These are phyloP conservation scores for Drosophila albomicans DNA, from an alignment of 1,140 invertebrate genomes.

Conservation along the genomic window DNA sequence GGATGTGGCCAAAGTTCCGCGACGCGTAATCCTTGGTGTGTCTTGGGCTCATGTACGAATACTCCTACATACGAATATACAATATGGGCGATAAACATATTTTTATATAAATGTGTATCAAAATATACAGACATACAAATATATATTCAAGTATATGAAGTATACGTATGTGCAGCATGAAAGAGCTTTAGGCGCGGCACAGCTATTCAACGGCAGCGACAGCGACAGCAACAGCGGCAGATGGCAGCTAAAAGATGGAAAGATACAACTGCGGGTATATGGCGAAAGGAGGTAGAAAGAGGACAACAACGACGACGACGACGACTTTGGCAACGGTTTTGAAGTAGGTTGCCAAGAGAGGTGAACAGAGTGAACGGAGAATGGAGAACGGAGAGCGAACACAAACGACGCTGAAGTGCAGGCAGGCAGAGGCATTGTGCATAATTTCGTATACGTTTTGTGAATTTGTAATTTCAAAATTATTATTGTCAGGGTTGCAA, in stretches of 20 bases:
- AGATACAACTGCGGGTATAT: slow-evolving; percentile 40
- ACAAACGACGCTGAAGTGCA: slow-evolving; percentile 59
- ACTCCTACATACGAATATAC: slow-evolving; percentile 20
- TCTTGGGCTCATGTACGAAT: slow-evolving; percentile 50
- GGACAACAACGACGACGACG: slow-evolving; percentile 16
- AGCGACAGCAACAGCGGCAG: slow-evolving; percentile 37
- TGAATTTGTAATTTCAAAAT: slow-evolving; percentile 82
- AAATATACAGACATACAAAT: slow-evolving; percentile 34
- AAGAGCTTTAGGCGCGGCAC: slow-evolving; percentile 74
- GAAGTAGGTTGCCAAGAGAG: slow-evolving; percentile 21
- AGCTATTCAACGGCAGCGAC: slow-evolving; percentile 58
- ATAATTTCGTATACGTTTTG: slow-evolving; percentile 83
- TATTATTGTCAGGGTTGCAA: slow-evolving; percentile 64
- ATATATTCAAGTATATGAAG: slow-evolving; percentile 34
- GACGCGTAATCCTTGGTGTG: slow-evolving; percentile 70
- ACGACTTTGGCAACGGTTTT: slow-evolving; percentile 6
- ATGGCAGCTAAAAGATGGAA: slow-evolving; percentile 71
- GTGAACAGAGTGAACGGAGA: background rate
- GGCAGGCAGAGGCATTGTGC: slow-evolving; percentile 57
- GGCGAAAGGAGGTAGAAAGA: slow-evolving; percentile 23
- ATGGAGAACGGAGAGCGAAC: background rate
- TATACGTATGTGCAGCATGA: slow-evolving; percentile 54
- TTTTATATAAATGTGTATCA: slow-evolving; percentile 39
- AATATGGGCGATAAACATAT: slow-evolving; percentile 26
- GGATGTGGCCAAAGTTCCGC: slow-evolving; percentile 42